Percentiles rank a stretch among this genome's conserved stretches.
phyloP scores from a whole-genome alignment of 1,140 invertebrate genomes.

The Saccostrea glomerata region DNA sequence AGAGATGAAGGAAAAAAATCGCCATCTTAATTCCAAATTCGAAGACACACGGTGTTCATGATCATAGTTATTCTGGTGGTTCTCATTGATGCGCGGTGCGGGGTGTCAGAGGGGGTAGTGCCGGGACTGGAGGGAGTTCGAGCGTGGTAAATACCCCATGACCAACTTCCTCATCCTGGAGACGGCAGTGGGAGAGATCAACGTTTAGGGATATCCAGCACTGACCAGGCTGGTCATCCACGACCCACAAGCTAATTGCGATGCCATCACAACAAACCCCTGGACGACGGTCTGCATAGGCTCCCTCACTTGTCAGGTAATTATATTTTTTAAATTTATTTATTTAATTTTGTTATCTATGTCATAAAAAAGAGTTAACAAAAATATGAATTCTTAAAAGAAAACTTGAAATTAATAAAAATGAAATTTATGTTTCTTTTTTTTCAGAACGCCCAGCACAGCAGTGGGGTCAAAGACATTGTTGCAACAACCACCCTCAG shows the following conservation, averaged over 20 bases:
- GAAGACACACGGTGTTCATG: background rate
- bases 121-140: background rate
- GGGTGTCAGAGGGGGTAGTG: background rate
- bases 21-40: conserved; percentile 16
- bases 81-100: background rate
- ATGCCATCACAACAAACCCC: background rate
- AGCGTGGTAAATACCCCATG: background rate
- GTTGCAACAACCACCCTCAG: background rate
- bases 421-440: background rate
- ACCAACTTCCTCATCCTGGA: background rate
- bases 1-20: conserved; percentile 5
- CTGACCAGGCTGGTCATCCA: background rate
- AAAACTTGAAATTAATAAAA: conserved; percentile 6
- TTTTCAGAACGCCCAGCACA: background rate
- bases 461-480: background rate
- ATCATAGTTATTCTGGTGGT: background rate
- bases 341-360: conserved; percentile 13
- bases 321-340: conserved; percentile 19
- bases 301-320: conserved; percentile 1
- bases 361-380: conserved; percentile 5
- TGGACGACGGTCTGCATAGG: background rate
- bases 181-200: background rate
- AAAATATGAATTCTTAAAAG: background rate
- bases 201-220: background rate
- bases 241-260: background rate